Evolutionary conservation across 2,113 vertebrate species (phyloP), one percentile per base, ranked within the genome.

Genomic region (Scatophagus argus): DNA sequence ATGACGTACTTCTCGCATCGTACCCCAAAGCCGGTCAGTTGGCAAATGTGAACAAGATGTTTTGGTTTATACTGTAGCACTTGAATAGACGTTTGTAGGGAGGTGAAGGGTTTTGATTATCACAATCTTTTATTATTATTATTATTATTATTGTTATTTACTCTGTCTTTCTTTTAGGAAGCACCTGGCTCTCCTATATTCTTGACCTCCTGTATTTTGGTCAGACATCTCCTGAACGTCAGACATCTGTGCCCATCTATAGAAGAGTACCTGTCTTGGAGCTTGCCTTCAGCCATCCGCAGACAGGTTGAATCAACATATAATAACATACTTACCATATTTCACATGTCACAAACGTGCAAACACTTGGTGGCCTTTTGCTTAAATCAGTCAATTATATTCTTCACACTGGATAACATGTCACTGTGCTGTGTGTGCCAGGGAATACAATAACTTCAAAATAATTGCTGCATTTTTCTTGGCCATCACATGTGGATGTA

Each of bases 21-120:
- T 96, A 94, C 71, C 95, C 95, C 12, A 96, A 96, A 91, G 93
- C 96, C 91, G 95, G 95, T 95, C 19, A 6, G 69, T 60, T 0
- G 7, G 43, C 3, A 44, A 10, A 19, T 17, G 29, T 38, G 3
- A 44, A 11, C 6, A 60, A 4, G 17, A 17, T n/a, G 10, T 65
- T 23, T 23, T 51, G 23, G 1, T 49, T 49, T 11, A 25, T 23
- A 19, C 8, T 31, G 3, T 36, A n/a, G 19, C 44, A n/a, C 46
- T 11, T 49, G 9, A 34, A 36, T 8, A 41, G 2, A 39, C 7
- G 19, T 44, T 2, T n/a, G 19, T 29, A 55, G 11, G 4, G 14
- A 58, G 11, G 2, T 54, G 8, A 21, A 11, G 1, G 21, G 16
- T 14, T 32, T 0, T 0, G 5, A 32, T 43, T 0, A 10, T 25